Evolutionary conservation across 2,113 vertebrate species (phyloP).

Genomic region (Amphilophus citrinellus): DNA sequence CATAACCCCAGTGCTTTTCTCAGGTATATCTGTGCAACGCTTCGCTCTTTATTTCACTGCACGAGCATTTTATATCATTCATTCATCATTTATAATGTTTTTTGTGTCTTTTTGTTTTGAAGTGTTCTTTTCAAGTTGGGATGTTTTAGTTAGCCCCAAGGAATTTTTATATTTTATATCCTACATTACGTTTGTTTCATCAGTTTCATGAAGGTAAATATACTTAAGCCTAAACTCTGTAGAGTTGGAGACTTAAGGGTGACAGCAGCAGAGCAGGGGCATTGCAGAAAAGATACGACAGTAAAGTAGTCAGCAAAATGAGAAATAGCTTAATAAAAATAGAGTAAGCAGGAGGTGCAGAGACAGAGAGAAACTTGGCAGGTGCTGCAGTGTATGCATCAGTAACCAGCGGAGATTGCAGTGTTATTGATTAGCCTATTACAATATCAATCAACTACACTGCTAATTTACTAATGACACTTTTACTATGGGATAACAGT

Average conservation of each 20-base stretch:
- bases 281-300: conserved; percentile 30
- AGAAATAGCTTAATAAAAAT: conserved; percentile 59
- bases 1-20: background rate
- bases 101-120: background rate
- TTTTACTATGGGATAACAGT: conserved; percentile 32
- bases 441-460: conserved; percentile 64
- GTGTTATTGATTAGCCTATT: conserved; percentile 63
- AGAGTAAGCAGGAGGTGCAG: conserved; percentile 18
- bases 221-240: conserved; percentile 20
- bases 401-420: conserved; percentile 54
- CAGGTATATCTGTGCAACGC: background rate
- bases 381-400: conserved; percentile 31
- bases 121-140: background rate
- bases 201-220: conserved; percentile 38
- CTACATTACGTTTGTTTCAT: conserved; percentile 22
- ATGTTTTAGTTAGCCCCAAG: background rate
- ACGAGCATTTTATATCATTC: conserved; percentile 11
- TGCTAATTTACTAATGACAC: conserved; percentile 75
- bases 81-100: conserved; percentile 1
- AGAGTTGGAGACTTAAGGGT: conserved; percentile 11
- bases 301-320: conserved; percentile 63
- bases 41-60: background rate
- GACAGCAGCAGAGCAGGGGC: conserved; percentile 24
- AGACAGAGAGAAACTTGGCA: conserved; percentile 41
- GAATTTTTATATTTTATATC: conserved; percentile 8